A percentile compares a stretch with the other conserved stretches of the same genome.
Evolutionary conservation across 2,888 invertebrate species (phyloP).

Genomic region (Allygus modestus): DNA sequence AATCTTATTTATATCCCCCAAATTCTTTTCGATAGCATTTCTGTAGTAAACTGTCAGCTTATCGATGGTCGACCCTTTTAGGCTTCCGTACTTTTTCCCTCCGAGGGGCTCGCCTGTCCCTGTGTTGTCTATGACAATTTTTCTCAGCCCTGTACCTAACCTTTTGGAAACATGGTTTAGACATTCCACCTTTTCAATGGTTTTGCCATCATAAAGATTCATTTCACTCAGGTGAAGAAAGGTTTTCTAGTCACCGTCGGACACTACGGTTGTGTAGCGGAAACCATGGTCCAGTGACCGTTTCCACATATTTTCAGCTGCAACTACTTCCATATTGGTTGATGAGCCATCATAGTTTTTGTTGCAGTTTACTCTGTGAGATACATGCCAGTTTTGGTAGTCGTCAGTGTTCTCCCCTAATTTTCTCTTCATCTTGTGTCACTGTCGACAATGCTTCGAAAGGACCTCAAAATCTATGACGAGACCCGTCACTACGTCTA

Average conservation of each 20-base stretch:
- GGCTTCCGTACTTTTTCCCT: constrained; percentile 61
- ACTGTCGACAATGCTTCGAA: constrained; percentile 27
- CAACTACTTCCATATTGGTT: constrained; percentile 51
- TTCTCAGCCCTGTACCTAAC: constrained; percentile 63
- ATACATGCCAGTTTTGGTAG: constrained; percentile 45
- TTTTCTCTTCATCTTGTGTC: constrained; percentile 35
- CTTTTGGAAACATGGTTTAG: constrained; percentile 67
- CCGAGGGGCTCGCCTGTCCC: constrained; percentile 59
- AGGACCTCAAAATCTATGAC: constrained; percentile 53
- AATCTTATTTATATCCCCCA: constrained; percentile 43
- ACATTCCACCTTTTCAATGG: constrained; percentile 64
- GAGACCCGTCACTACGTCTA: constrained; percentile 43
- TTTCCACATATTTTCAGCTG: constrained; percentile 55
- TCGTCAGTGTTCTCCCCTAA: not conserved
- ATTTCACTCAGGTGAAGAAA: constrained; percentile 52
- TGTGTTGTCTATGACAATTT: constrained; percentile 57
- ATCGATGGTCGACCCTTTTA: constrained; percentile 48
- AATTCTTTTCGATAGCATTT: constrained; percentile 60
- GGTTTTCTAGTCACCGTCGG: constrained; percentile 51
- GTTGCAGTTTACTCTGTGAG: constrained; percentile 40
- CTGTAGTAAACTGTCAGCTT: constrained; percentile 53
- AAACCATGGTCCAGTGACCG: constrained; percentile 52
- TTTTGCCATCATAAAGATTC: constrained; percentile 30
- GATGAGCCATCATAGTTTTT: constrained; percentile 56
- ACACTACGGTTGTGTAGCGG: constrained; percentile 55